Evolutionary conservation across 2,797 vertebrate genomes (phyloP), one percentile per base, ranked within the genome.

Genomic region (Liasis olivaceus): DNA sequence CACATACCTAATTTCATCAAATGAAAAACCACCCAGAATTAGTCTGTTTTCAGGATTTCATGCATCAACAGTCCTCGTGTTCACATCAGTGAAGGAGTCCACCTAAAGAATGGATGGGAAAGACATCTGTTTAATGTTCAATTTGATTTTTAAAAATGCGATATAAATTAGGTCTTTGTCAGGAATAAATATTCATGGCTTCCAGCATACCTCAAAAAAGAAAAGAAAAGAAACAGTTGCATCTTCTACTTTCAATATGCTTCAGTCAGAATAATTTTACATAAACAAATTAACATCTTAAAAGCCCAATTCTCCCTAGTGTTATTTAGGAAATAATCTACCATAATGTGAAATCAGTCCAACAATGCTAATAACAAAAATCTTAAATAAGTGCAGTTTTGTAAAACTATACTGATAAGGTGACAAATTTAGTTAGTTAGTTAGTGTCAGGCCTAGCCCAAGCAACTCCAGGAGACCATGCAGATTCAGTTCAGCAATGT

Each of bases 211-310:
- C 95, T 96, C 96, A 5, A 95, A 97, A 97, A 97, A 42, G 36
- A 42, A 42, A 42, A 42, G 36, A 42, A 42, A 97, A 93, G 96
- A 96, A 96, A 96, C 94, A 97, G 96, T 95, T 97, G 97, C 96
- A 97, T 96, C 96, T 97, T 97, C 96, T 96, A 96, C 96, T 95
- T 96, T 94, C 94, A 64, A 31, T 92, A 93, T 95, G 95, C 95
- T 92, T 96, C 92, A 97, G 97, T 97, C 97, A 97, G 96, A 91
- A 95, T 97, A 95, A 98, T 98, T 97, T 98, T 97, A 96, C 95
- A 97, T 96, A 93, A 96, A 96, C 94, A 97, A 97, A 98, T 98
- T 98, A 98, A 97, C 97, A 97, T 97, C 96, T 98, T 97, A 97
- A 97, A 97, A 96, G 95, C 87, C 2, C 90, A 88, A 64, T 93